Evolutionary conservation across 1,140 invertebrate species (phyloP).

Genomic region (Octopus sinensis): DNA sequence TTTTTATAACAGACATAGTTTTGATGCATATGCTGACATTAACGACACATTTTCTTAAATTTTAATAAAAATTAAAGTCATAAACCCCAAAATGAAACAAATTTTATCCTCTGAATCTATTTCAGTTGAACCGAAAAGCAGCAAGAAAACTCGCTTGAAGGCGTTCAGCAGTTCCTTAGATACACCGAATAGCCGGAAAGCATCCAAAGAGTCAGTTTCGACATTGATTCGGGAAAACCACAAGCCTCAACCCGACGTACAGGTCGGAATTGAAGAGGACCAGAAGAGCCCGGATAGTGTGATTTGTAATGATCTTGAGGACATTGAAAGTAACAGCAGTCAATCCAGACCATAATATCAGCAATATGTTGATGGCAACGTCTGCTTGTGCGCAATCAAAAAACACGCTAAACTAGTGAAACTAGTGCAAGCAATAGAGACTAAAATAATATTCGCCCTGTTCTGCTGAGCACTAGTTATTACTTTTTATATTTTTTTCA

Average conservation of each 20-base stretch:
- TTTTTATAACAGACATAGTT: too few species aligned
- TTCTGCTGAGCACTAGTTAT: background rate
- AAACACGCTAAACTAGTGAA: background rate
- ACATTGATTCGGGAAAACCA: slow-evolving; percentile 5
- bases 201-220: background rate
- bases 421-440: background rate
- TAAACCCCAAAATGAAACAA: too few species aligned
- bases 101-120: background rate
- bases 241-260: background rate
- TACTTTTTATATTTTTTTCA: background rate
- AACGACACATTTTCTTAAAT: too few species aligned
- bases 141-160: slow-evolving; percentile 7
- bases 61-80: too few species aligned
- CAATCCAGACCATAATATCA: background rate
- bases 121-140: slow-evolving; percentile 2
- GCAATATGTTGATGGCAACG: background rate
- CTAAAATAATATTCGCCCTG: background rate
- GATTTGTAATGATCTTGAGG: background rate
- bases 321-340: slow-evolving; percentile 8
- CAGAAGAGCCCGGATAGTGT: background rate
- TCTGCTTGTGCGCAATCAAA: background rate
- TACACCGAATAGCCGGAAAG: slow-evolving; percentile 1
- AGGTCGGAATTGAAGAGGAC: background rate
- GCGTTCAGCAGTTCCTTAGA: slow-evolving; percentile 9
- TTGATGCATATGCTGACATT: too few species aligned